Conservation (phyloP, 1,140 invertebrate genomes). For the Bilobella aurantiaca region DNA sequence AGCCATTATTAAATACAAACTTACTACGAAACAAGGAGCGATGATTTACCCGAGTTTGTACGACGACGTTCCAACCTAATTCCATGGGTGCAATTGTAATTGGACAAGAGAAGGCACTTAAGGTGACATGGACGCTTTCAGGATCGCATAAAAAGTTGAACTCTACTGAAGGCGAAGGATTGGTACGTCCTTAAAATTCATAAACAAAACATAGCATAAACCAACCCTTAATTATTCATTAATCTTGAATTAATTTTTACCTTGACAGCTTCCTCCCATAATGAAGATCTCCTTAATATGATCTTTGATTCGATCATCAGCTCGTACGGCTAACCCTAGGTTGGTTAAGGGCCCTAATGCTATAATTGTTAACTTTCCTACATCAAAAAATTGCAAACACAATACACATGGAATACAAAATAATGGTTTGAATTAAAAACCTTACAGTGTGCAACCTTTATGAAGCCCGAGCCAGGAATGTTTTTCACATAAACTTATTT, state of each 20-base stretch:
- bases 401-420: no score
- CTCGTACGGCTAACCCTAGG: conserved; percentile 7
- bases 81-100: conserved; percentile 8
- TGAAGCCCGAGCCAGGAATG: no score
- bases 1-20: no score
- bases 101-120: background rate
- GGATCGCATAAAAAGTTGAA: conserved; percentile 12
- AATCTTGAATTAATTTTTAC: no score
- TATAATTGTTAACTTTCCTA: conserved; percentile 11
- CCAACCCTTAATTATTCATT: no score
- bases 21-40: no score
- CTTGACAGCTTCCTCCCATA: conserved; percentile 5
- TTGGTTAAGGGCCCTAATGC: conserved; percentile 16
- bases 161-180: background rate
- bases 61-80: background rate
- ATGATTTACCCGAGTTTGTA: background rate
- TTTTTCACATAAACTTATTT: no score
- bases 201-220: no score
- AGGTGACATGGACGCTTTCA: conserved; percentile 3
- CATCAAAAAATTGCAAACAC: no score
- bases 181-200: no score
- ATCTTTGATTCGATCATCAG: background rate
- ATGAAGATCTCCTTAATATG: conserved; percentile 5
- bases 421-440: no score
- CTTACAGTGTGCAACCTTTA: no score